Evolutionary conservation across 2,113 vertebrate species (phyloP), one percentile per base, ranked within the genome.

Genomic region (Eptatretus burgeri): DNA sequence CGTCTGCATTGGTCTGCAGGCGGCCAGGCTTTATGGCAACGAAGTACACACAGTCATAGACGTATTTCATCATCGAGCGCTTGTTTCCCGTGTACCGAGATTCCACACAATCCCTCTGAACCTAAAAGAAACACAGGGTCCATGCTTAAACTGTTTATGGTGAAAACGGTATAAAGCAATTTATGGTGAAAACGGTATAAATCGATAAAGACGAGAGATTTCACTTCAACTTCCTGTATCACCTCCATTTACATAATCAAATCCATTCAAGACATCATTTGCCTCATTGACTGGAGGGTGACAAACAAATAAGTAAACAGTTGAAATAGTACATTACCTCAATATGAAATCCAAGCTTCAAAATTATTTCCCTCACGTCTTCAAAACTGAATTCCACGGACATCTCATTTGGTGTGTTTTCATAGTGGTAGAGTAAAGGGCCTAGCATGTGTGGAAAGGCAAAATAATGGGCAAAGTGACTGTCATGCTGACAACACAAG

Each of bases 341-440:
- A 63, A 98, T 70, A 64, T 77, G 73, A 71, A 96, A 98, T 74
- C 91, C 88, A 70, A 82, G 79, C 51, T 88, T 80, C 53, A 91
- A 68, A 67, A 94, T 83, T 19, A 84, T 83, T 51, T 76, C 76
- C 74, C 81, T 84, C 67, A 98, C 81, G 73, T 96, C 89, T 70
- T 98, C 87, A 0, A 89, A 98, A 73, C 86, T 93, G 66, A 96
- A 76, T 75, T 96, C 91, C 71, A 98, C 81, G 63, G 89, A 98
- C 68, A 93, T 79, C 72, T 98, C 91, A 69, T 91, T 89, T 71
- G 85, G 89, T 77, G 95, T 75, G 71, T 94, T 98, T 76, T 98
- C 91, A 74, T 88, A 94, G 71, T 98, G 91, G 72, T 96, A 98
- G 56, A 96, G 74, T 50, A 98, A 77, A 52, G 91, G 89, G 68